Evolutionary conservation across 2,113 vertebrate genomes (phyloP), one percentile per base, ranked within the genome.

Genomic region (Xyliphius kryptos): DNA sequence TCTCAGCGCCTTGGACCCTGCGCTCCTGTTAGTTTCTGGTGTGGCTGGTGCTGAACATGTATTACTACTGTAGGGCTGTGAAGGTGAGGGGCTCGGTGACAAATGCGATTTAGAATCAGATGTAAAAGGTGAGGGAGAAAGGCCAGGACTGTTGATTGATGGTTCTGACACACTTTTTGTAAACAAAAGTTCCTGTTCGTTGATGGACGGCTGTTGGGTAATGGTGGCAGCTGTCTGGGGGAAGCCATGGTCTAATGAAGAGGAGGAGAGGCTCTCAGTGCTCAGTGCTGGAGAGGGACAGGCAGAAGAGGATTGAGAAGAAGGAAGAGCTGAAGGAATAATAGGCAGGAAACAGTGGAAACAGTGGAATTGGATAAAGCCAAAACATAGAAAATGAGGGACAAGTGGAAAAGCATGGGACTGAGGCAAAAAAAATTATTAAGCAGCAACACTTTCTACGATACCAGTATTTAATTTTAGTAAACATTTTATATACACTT

Each of bases 271-370:
- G 75, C 92, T 97, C 74, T 98, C 95, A 1, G 88, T 87, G 5
- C 95, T 98, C 62, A 91, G 89, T 61, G 94, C 93, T 70, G 93
- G 91, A 19, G 94, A 97, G 0, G 94, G 92, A n/a, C 88, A 86
- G 66, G 91, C 86, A 36, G 92, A 92, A 53, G 92, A 91, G 0
- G 92, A 88, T 82, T 93, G 90, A 0, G 92, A 95, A 75, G 82
- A 81, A 74, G 78, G 57, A 47, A 74, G 72, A 67, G 67, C 84
- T 87, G 72, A 76, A 66, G 64, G 43, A 26, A 63, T n/a, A n/a
- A n/a, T n/a, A n/a, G n/a, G n/a, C n/a, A n/a, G n/a, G n/a, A n/a
- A n/a, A n/a, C n/a, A n/a, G n/a, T n/a, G n/a, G n/a, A n/a, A n/a
- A n/a, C n/a, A n/a, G n/a, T n/a, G n/a, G n/a, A n/a, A n/a, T n/a